Evolutionary conservation across 1,140 invertebrate genomes (phyloP).

Genomic region (Orius insidiosus): DNA sequence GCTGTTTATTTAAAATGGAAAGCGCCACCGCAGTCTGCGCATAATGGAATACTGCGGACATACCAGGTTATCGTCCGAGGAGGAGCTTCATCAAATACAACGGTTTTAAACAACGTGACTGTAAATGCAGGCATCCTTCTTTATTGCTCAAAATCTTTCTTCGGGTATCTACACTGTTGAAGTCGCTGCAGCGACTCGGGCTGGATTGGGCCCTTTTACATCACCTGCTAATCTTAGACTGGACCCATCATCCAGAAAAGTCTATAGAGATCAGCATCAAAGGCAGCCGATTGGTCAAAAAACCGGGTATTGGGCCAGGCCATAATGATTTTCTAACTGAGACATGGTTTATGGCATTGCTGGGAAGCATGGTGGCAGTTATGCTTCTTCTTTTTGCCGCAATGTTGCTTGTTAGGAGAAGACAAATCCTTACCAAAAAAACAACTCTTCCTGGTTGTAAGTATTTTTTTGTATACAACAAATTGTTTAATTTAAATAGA

Average conservation of each 20-base stretch:
- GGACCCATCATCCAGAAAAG: constrained; percentile 33
- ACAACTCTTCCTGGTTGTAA: constrained; percentile 22
- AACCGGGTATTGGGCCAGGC: constrained; percentile 20
- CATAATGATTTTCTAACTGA: constrained; percentile 18
- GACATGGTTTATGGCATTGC: constrained; percentile 54
- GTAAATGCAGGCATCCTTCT: constrained; percentile 35
- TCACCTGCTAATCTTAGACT: constrained; percentile 44
- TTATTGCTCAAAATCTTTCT: constrained; percentile 41
- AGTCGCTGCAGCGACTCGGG: constrained; percentile 52
- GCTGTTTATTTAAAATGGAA: constrained; percentile 70
- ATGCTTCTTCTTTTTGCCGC: constrained; percentile 52
- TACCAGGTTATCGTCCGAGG: constrained; percentile 29
- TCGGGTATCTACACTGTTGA: constrained; percentile 44
- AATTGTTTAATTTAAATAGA: constrained; percentile 24
- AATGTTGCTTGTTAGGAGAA: constrained; percentile 39
- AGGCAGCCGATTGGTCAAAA: constrained; percentile 32
- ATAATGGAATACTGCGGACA: constrained; percentile 52
- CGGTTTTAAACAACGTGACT: constrained; percentile 35
- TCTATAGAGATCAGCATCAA: constrained; percentile 20
- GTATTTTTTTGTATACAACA: neutral
- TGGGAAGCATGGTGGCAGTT: constrained; percentile 52
- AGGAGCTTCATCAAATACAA: constrained; percentile 15
- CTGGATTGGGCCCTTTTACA: constrained; percentile 55
- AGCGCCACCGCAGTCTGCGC: constrained; percentile 44
- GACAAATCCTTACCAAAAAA: constrained; percentile 42